These are phyloP conservation scores for Drosophila tristis DNA, from an alignment of 1,140 invertebrate genomes.

Conservation along the genomic window DNA sequence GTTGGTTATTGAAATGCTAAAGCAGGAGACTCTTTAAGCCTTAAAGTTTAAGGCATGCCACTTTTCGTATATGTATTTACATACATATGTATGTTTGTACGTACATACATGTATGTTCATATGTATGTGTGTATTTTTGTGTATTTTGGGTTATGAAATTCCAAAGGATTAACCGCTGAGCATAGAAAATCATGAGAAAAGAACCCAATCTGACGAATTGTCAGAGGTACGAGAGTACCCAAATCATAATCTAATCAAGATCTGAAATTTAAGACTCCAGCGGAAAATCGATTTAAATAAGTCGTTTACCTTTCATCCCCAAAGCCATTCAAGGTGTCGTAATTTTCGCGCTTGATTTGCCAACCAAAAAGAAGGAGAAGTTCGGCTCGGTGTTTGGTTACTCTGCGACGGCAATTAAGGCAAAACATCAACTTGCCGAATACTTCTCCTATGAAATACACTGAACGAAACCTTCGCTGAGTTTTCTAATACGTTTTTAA, in stretches of 20 bases:
- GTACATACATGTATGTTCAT: no score
- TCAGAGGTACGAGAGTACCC: background rate
- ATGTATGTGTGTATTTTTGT: no score
- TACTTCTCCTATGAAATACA: slow-evolving; percentile 20
- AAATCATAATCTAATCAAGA: slow-evolving; percentile 43
- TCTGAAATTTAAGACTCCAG: slow-evolving; percentile 52
- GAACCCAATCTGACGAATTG: slow-evolving; percentile 17
- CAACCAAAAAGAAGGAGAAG: slow-evolving; percentile 44
- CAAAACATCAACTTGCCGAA: slow-evolving; percentile 15
- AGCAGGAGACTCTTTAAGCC: no score
- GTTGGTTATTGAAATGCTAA: background rate
- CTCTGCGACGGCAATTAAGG: slow-evolving; percentile 50
- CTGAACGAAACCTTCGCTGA: slow-evolving; percentile 5
- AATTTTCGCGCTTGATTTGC: slow-evolving; percentile 61
- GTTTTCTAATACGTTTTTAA: no score
- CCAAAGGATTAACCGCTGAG: background rate
- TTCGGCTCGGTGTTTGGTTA: slow-evolving; percentile 45
- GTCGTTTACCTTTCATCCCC: slow-evolving; percentile 38
- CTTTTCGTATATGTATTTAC: no score
- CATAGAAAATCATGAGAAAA: background rate
- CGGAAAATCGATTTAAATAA: slow-evolving; percentile 57
- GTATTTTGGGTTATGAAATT: no score
- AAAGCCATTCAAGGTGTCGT: slow-evolving; percentile 28
- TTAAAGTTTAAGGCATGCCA: no score
- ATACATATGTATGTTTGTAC: no score